Conservation (phyloP, 2,113 vertebrate species). For the Thomomys bottae region DNA sequence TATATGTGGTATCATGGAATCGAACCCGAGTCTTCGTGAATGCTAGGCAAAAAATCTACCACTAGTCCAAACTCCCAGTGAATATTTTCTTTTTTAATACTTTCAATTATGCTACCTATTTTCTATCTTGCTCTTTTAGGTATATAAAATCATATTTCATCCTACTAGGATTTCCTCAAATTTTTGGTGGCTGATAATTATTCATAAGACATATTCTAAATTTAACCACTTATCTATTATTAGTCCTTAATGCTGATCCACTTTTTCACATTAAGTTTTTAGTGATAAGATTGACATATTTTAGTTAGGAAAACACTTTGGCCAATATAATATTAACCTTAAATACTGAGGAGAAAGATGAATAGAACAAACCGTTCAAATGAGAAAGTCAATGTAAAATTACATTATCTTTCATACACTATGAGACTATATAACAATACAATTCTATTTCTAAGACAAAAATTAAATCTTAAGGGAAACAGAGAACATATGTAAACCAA, state of each 20-base stretch:
- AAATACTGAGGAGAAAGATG: neutral
- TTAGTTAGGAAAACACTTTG: constrained; percentile 27
- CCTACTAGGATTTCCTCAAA: neutral
- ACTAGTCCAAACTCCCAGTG: no score
- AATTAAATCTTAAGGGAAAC: constrained; percentile 37
- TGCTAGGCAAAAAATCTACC: no score
- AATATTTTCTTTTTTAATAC: neutral
- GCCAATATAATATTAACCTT: neutral
- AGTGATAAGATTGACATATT: neutral
- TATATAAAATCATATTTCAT: neutral
- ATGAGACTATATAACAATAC: constrained; percentile 2
- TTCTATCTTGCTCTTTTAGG: neutral
- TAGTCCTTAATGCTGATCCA: neutral
- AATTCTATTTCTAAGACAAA: constrained; percentile 45
- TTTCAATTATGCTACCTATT: constrained; percentile 2
- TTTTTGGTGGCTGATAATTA: constrained; percentile 1
- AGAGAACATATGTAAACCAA: constrained; percentile 31
- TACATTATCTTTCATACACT: constrained; percentile 33
- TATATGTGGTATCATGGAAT: no score
- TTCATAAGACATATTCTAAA: neutral
- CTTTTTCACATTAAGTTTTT: constrained; percentile 42
- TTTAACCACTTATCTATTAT: neutral
- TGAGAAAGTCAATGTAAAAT: constrained; percentile 26
- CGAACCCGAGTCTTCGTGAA: no score
- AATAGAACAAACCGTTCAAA: neutral